These are phyloP conservation scores for Palythoa caribaeorum DNA, from an alignment of 92 coral and sea anemone genomes.

Conservation along the genomic window DNA sequence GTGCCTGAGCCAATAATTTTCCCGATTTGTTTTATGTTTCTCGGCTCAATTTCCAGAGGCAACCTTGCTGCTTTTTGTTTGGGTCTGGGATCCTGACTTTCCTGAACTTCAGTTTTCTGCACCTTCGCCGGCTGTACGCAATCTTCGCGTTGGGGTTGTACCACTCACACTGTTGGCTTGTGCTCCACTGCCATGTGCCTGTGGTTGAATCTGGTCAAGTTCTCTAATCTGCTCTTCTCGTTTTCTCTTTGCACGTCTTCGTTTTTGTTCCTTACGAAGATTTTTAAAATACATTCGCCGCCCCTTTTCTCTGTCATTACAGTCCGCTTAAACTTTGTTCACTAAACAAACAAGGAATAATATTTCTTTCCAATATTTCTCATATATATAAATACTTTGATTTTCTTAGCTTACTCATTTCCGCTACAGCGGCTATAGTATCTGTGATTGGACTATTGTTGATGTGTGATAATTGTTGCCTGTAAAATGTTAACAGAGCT, in stretches of 20 bases:
- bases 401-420: conserved; percentile 25
- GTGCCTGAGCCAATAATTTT: conserved; percentile 45
- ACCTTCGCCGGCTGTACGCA: conserved; percentile 1
- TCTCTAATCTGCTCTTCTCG: conserved; percentile 14
- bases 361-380: not conserved
- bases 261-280: conserved; percentile 8
- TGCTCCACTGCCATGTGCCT: conserved; percentile 12
- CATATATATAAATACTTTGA: too few relatives aligned
- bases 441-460: conserved; percentile 20
- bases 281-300: conserved; percentile 12
- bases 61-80: conserved; percentile 5
- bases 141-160: conserved; percentile 7
- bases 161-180: conserved; percentile 27
- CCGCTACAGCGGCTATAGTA: conserved; percentile 20
- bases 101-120: not conserved
- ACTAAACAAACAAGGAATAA: conserved; percentile 13
- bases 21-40: not conserved
- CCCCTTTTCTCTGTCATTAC: not conserved
- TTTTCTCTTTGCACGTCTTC: conserved; percentile 27
- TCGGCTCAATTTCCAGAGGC: conserved; percentile 28
- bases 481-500: conserved; percentile 17
- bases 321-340: not conserved
- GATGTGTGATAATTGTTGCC: conserved; percentile 20
- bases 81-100: not conserved
- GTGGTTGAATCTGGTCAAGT: conserved; percentile 12